Evolutionary conservation across 2,113 vertebrate species (phyloP).

Genomic region (Barnardius zonarius): DNA sequence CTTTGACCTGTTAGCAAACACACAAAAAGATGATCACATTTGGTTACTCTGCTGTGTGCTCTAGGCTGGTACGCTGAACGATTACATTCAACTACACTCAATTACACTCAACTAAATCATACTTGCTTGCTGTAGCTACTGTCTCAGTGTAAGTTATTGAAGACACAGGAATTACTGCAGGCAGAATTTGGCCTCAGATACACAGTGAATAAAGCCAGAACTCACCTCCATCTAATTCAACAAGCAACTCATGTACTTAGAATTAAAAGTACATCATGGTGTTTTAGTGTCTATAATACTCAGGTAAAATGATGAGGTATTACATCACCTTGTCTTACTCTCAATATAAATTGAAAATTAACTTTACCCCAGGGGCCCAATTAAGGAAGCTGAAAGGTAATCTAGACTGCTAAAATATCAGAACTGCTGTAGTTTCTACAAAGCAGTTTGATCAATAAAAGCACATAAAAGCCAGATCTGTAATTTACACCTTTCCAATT

Average conservation of each 20-base stretch:
- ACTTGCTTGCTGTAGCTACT: neutral
- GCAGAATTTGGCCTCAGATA: neutral
- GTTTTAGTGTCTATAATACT: neutral
- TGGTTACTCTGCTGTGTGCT: neutral
- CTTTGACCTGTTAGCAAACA: constrained; percentile 85
- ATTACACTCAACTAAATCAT: neutral
- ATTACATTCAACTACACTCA: neutral
- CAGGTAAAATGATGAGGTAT: neutral
- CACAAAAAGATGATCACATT: neutral
- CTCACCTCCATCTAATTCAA: neutral
- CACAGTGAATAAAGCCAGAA: neutral
- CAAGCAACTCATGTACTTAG: neutral
- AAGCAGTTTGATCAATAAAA: constrained; percentile 64
- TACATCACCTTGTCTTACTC: neutral
- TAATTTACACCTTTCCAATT: constrained; percentile 58
- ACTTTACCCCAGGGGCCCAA: constrained; percentile 43
- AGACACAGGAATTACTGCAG: neutral
- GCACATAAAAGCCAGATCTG: constrained; percentile 55
- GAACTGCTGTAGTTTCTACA: neutral
- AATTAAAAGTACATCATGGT: neutral
- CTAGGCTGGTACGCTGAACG: neutral
- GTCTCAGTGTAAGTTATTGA: neutral
- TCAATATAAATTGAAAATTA: constrained; percentile 68
- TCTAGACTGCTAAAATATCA: neutral
- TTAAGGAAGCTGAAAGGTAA: constrained; percentile 59